phyloP scores from a whole-genome alignment of 2,888 invertebrate genomes.

The Petrolisthes cinctipes region DNA sequence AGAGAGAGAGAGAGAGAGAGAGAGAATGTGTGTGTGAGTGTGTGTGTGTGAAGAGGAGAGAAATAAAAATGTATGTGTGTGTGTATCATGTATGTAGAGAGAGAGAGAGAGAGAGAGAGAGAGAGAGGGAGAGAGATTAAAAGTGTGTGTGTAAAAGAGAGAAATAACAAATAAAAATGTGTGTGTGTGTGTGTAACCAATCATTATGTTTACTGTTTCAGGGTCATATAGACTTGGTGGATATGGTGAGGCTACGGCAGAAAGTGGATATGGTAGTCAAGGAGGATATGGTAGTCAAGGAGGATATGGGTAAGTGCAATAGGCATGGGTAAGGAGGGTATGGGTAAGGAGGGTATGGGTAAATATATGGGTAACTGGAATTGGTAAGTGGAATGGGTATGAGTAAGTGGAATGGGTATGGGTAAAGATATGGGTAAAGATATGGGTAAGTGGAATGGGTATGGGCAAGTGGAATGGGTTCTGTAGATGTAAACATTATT shows the following conservation, averaged over 20 bases:
- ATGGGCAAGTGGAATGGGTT: too few species aligned
- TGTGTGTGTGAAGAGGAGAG: neutral
- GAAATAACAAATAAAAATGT: neutral
- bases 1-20: neutral
- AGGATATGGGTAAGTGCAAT: too few species aligned
- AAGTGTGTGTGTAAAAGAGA: neutral
- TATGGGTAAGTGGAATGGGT: too few species aligned
- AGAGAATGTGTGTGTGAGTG: neutral
- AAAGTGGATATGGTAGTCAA: constrained; percentile 24
- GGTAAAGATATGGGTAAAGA: too few species aligned
- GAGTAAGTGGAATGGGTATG: too few species aligned
- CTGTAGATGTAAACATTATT: too few species aligned
- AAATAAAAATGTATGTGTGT: neutral
- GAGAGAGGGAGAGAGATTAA: neutral
- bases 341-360: too few species aligned
- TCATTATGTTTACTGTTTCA: neutral
- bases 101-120: neutral
- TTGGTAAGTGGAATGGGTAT: too few species aligned
- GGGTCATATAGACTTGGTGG: constrained; percentile 6
- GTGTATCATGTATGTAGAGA: neutral
- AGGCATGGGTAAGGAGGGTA: too few species aligned
- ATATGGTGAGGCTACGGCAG: constrained; percentile 14
- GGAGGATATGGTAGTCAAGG: too few species aligned
- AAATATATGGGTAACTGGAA: too few species aligned
- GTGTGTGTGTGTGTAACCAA: neutral